These are phyloP conservation scores for Digitonthophagus gazella DNA, from an alignment of 2,888 invertebrate genomes.

Conservation along the genomic window DNA sequence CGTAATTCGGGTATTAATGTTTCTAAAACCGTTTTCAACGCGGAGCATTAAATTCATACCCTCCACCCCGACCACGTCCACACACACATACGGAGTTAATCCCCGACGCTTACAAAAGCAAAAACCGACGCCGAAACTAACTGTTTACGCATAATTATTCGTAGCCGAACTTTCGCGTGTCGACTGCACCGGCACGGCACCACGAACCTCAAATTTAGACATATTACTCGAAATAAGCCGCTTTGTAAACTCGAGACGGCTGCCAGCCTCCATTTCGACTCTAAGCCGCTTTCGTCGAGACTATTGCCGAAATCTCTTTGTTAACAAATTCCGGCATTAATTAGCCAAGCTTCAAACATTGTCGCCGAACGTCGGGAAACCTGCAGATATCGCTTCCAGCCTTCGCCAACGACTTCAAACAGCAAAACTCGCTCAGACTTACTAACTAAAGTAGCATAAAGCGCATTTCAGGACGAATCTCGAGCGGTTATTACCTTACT, in stretches of 20 bases:
- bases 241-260: background rate
- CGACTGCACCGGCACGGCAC: background rate
- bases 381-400: background rate
- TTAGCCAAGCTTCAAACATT: background rate
- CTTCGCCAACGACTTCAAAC: background rate
- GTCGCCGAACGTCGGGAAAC: background rate
- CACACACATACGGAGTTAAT: background rate
- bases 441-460: background rate
- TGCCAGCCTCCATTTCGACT: constrained; percentile 1
- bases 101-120: background rate
- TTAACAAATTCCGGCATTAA: background rate
- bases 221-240: background rate
- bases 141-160: background rate
- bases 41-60: background rate
- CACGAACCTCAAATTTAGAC: background rate
- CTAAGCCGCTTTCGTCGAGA: constrained; percentile 8
- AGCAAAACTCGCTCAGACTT: background rate
- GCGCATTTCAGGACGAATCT: background rate
- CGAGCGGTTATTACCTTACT: background rate
- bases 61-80: background rate
- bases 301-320: background rate
- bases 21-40: background rate
- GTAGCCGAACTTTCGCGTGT: background rate
- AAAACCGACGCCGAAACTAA: background rate
- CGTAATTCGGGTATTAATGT: background rate